phyloP scores from a whole-genome alignment of 2,888 invertebrate genomes.

The Nomada fabriciana region DNA sequence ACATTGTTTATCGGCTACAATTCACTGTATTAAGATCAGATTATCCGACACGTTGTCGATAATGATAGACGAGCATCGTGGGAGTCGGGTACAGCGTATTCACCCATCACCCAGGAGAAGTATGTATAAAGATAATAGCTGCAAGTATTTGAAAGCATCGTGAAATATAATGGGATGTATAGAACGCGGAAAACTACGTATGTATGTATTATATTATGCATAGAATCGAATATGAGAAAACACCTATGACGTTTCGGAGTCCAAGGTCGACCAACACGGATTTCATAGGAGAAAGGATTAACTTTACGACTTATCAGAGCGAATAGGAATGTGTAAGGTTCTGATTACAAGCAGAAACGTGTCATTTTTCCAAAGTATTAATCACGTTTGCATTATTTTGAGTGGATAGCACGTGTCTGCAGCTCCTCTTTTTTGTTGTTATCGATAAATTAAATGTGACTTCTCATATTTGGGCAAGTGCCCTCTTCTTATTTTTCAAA shows the following conservation, averaged over 20 bases:
- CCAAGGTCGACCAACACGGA: constrained; percentile 52
- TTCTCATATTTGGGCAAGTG: no score
- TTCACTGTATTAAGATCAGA: background rate
- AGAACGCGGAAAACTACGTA: constrained; percentile 35
- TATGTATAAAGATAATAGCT: background rate
- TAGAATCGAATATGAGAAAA: constrained; percentile 53
- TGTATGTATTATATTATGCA: background rate
- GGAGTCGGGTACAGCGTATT: background rate
- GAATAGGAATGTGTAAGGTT: constrained; percentile 39
- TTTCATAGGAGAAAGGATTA: constrained; percentile 61
- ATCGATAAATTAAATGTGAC: no score
- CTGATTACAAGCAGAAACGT: background rate
- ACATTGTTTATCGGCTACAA: background rate
- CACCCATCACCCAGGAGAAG: background rate
- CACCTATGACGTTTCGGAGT: constrained; percentile 46
- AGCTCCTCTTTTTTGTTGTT: no score
- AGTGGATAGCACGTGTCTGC: background rate
- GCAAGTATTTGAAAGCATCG: constrained; percentile 5
- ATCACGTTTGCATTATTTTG: background rate
- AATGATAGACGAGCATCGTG: background rate
- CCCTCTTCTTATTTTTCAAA: no score
- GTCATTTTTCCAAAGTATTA: background rate
- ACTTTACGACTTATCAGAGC: background rate
- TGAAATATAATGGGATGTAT: constrained; percentile 45
- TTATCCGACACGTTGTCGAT: background rate